These are phyloP conservation scores for Sander lucioperca DNA, from an alignment of 2,113 vertebrate genomes.

Conservation along the genomic window DNA sequence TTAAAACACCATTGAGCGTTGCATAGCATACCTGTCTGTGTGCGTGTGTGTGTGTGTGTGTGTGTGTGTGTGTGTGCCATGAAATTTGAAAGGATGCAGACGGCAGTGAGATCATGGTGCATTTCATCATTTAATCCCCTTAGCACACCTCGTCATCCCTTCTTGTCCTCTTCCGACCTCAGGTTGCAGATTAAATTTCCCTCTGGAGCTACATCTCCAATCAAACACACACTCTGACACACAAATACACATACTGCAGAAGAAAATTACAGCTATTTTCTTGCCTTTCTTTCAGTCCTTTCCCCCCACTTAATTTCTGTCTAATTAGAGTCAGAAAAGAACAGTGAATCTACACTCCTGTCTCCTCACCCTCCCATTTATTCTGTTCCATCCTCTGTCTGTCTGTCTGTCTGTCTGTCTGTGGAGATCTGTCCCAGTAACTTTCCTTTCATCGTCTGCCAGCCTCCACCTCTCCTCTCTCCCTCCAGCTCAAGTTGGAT, in stretches of 20 bases:
- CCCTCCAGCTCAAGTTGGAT: conserved; percentile 37
- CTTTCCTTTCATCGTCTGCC: conserved; percentile 62
- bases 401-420: conserved; percentile 1
- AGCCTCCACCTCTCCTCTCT: conserved; percentile 35
- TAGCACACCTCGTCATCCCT: not conserved
- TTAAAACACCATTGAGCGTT: too few relatives aligned
- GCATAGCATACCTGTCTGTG: not conserved
- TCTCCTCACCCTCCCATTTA: not conserved
- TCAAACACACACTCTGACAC: not conserved
- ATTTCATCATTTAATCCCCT: not conserved
- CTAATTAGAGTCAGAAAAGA: conserved; percentile 31
- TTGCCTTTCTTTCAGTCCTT: conserved; percentile 11
- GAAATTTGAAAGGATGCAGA: not conserved
- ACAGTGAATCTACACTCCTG: conserved; percentile 6
- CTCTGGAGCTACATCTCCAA: not conserved
- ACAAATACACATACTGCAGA: not conserved
- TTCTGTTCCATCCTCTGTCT: not conserved
- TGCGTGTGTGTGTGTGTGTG: not conserved
- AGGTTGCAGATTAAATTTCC: conserved; percentile 15
- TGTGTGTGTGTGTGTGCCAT: not conserved
- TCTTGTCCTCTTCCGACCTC: not conserved
- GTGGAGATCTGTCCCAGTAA: conserved; percentile 37
- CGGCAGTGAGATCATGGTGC: not conserved
- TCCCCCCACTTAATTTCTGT: conserved; percentile 11
- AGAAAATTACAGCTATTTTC: not conserved